Evolutionary conservation across 2,888 invertebrate species (phyloP).

Genomic region (Rugalucina vietnamica): DNA sequence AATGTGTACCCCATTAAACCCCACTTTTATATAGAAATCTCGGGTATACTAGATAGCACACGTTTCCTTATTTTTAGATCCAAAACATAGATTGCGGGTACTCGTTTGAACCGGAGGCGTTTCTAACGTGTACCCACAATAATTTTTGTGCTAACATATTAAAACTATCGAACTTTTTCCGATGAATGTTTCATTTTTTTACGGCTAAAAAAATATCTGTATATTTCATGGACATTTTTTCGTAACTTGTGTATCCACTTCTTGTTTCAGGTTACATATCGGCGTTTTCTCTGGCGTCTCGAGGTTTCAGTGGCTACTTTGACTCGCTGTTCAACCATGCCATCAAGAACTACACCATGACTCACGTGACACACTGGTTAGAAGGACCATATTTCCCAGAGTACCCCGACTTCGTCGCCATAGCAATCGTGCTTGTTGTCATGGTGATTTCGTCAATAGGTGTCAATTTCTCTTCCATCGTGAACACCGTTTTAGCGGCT

Average conservation of each 20-base stretch:
- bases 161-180: no score
- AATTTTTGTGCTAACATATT: no score
- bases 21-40: no score
- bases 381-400: slow-evolving; percentile 67
- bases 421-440: slow-evolving; percentile 85
- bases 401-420: slow-evolving; percentile 84
- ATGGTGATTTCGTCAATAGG: slow-evolving; percentile 75
- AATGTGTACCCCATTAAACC: no score
- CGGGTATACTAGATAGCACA: no score
- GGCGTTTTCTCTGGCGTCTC: slow-evolving; percentile 65
- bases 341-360: slow-evolving; percentile 67
- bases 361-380: slow-evolving; percentile 58
- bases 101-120: not conserved
- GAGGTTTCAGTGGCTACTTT: slow-evolving; percentile 84
- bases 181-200: no score
- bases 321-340: slow-evolving; percentile 77
- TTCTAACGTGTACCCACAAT: not conserved
- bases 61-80: not conserved
- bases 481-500: slow-evolving; percentile 82
- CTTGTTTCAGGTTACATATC: slow-evolving; percentile 54
- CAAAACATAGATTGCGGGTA: not conserved
- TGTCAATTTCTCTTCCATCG: slow-evolving; percentile 81
- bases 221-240: no score
- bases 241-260: no score
- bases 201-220: no score